Evolutionary conservation across 2,888 invertebrate genomes (phyloP).

Genomic region (Melinaea menophilus): DNA sequence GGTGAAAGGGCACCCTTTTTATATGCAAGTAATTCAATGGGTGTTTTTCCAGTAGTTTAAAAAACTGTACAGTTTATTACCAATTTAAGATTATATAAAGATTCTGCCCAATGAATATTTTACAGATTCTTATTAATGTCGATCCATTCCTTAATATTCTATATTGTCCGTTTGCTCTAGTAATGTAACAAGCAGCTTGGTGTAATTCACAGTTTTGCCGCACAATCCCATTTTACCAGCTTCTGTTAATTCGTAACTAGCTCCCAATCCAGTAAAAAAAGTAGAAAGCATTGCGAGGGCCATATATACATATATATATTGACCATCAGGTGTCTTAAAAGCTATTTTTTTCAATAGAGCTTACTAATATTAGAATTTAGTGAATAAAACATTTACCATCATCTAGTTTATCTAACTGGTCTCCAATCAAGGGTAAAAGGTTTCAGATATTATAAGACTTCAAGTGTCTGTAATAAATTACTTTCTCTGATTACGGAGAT

Average conservation of each 20-base stretch:
- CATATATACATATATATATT: slow-evolving; percentile 13
- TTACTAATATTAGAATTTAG: slow-evolving; percentile 19
- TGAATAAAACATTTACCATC: slow-evolving; percentile 21
- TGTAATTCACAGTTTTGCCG: slow-evolving; percentile 8
- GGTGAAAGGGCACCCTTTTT: slow-evolving; percentile 27
- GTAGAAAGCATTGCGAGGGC: slow-evolving; percentile 22
- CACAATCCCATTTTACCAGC: slow-evolving; percentile 21
- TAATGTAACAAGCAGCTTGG: slow-evolving; percentile 25
- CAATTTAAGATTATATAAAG: slow-evolving; percentile 31
- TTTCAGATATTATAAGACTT: slow-evolving; percentile 13
- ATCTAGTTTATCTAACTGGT: slow-evolving; percentile 15
- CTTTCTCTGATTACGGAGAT: slow-evolving; percentile 13
- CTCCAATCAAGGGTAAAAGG: slow-evolving; percentile 25
- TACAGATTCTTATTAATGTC: slow-evolving; percentile 26
- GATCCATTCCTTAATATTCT: slow-evolving; percentile 26
- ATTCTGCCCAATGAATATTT: slow-evolving; percentile 27
- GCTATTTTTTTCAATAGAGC: slow-evolving; percentile 22
- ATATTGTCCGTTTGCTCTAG: slow-evolving; percentile 33
- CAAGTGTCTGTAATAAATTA: slow-evolving; percentile 23
- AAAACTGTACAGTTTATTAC: slow-evolving; percentile 29
- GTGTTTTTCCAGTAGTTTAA: slow-evolving; percentile 28
- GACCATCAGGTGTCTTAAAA: slow-evolving; percentile 24
- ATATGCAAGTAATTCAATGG: too few species aligned
- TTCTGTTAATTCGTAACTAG: slow-evolving; percentile 24
- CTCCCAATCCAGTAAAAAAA: slow-evolving; percentile 24